Evolutionary conservation across 2,797 vertebrate species (phyloP), one percentile per base, ranked within the genome.

Genomic region (Sphenodon punctatus): DNA sequence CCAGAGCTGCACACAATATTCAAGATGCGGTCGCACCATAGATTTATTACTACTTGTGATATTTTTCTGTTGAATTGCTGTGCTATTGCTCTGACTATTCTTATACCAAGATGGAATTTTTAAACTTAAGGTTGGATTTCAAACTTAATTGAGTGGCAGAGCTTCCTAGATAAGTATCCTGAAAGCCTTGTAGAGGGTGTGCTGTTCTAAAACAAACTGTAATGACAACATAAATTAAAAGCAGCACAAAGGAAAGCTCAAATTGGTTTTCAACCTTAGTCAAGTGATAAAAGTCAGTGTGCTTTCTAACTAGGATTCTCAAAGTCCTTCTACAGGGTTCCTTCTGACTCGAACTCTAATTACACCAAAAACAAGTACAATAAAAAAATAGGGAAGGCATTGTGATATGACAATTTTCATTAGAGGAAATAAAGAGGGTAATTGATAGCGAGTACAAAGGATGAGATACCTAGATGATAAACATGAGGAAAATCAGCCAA

Each of bases 161-260:
- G 45, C 71, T 84, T 51, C 69, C 55, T 73, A 78, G 80, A 68
- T 67, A 80, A 83, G 80, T 30, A 71, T 74, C 68, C 78, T 53
- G 56, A 80, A 88, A 88, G 71, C 82, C 83, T 87, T 73, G 53
- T 53, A 27, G 56, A 76, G 65, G 12, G 36, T 75, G 85, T 80
- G 17, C 38, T 87, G 19, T 77, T 65, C 74, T 73, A 76, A 81
- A 86, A 86, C 45, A 41, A 71, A 16, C 61, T 39, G 15, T 56
- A 92, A 84, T 79, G 61, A 82, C 51, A 48, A 49, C 83, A 92
- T 89, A 89, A 90, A 92, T 88, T 90, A 89, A 71, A 48, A 80
- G 46, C 30, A 43, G n/a, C 65, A 53, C 76, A 46, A 3, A 5
- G 58, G 81, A 89, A 72, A 56, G 41, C 46, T 85, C 75, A 82